Base-by-base conservation (phyloP, 1,140 invertebrate species). In the Melitaea cinxia region DNA sequence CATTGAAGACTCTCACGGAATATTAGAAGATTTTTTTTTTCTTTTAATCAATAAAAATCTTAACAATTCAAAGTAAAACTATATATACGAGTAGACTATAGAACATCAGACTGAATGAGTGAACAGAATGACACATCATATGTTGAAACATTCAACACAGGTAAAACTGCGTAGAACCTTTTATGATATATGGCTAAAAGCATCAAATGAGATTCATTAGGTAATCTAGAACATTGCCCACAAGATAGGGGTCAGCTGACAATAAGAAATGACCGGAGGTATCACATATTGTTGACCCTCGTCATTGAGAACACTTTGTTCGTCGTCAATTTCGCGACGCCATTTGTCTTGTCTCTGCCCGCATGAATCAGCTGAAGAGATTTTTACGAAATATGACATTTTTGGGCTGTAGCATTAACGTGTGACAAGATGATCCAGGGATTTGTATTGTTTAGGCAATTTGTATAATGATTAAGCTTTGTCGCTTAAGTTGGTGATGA, bases 261-360 rank as follows among this genome's bases (percentile, higher is more conserved):
- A 65, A 52, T 53, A 53, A 58, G 53, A 26, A 42, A 42, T 56
- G 9, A 30, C 45, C 47, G 45, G 21, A 45, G 45, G 49, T 62
- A 56, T 55, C 53, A 33, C 47, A 62, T 62, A 58, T 45, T 60
- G 64, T 66, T 62, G 58, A 68, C 65, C 65, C 65, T 57, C 57
- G 65, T 62, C 65, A 68, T 52, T 56, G 33, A 50, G 37, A 54
- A 30, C 59, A 62, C 59, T 62, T 54, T 62, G 59, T 68, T 60
- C 45, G 28, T 57, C 58, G 54, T 68, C 65, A 68, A 68, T 68
- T 62, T 61, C 15, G 53, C 57, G 42, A 42, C 33, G 57, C 54
- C 58, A 57, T 68, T 62, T 68, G 57, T 68, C 59, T 62, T 37
- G 45, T 62, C 50, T 12, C 33, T 59, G 54, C 21, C 53, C 50